Evolutionary conservation across 2,113 vertebrate species (phyloP), one percentile per base, ranked within the genome.

Genomic region (Brachyhypopomus occidentalis): DNA sequence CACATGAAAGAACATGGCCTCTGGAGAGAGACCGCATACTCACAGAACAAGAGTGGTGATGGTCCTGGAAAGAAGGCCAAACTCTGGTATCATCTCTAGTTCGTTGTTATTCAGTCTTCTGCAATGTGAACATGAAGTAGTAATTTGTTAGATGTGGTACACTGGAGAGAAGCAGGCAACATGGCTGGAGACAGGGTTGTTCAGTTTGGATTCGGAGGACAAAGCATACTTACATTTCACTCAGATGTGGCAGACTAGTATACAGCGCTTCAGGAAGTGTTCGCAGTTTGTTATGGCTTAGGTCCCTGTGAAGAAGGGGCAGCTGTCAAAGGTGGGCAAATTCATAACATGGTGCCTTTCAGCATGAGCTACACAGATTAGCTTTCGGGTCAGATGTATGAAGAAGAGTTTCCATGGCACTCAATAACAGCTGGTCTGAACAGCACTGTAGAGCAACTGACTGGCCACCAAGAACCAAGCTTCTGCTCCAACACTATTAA

Each of bases 81-180:
- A 88, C 86, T 95, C 90, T 25, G 98, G 97, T 84, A 99, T 91
- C 5, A 79, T 83, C 81, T 95, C 94, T 83, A 98, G 84, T 84
- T 96, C 95, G 71, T 99, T 99, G 92, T 95, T 94, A 89, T 95
- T 97, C 85, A 99, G 87, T 79, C 96, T 97, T 91, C 97, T 99
- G 89, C 73, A 75, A 84, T 36, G 60, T 78, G 78, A 55, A 83
- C 58, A 89, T 85, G 63, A 88, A 25, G 8, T 14, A 48, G 11
- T 64, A 72, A 74, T 64, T 83, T n/a, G 70, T 41, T 27, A 70
- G 23, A 67, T 19, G 52, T 17, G 22, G 45, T 20, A 78, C n/a
- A 34, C 14, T 9, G 23, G 17, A 30, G 34, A 63, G 63, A 14
- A 62, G 55, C 20, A 3, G 25, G 52, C 22, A 67, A 25, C 8